phyloP scores from a whole-genome alignment of 2,113 vertebrate species.

The Pteruthius melanotis region DNA sequence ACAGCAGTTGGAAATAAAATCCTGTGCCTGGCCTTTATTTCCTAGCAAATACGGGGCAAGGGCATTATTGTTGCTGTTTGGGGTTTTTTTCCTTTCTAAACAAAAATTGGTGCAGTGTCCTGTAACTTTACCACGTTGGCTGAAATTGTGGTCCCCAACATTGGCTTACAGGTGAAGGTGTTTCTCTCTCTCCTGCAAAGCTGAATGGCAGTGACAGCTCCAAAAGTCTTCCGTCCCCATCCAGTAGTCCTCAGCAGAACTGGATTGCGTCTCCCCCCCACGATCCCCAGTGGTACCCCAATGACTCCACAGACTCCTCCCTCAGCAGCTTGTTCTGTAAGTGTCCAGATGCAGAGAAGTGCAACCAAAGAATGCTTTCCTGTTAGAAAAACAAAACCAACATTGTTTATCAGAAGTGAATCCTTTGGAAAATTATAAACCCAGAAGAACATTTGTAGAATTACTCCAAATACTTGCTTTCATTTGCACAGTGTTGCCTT shows the following conservation, averaged over 20 bases:
- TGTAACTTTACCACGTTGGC: neutral
- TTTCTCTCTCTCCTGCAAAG: constrained; percentile 90
- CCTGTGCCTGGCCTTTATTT: neutral
- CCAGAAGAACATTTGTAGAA: neutral
- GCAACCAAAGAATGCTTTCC: neutral
- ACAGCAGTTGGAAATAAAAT: neutral
- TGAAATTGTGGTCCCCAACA: neutral
- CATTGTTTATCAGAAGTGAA: neutral
- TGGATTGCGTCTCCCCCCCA: constrained; percentile 97
- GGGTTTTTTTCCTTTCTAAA: neutral
- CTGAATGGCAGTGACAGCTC: constrained; percentile 87
- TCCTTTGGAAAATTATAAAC: neutral
- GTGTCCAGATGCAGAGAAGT: constrained; percentile 6
- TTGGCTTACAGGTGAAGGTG: constrained; percentile 83
- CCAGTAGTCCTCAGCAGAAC: constrained; percentile 87
- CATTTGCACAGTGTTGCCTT: neutral
- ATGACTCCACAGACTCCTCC: constrained; percentile 91
- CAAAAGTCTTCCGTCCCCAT: constrained; percentile 88
- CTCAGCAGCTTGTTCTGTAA: constrained; percentile 95
- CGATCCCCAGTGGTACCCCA: constrained; percentile 98
- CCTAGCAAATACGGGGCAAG: neutral
- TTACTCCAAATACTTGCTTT: neutral
- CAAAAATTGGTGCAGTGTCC: neutral
- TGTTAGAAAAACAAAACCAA: neutral
- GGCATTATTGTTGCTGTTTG: neutral